Base-by-base conservation (phyloP, 2,113 vertebrate genomes). In the Oreochromis tanganicae region DNA sequence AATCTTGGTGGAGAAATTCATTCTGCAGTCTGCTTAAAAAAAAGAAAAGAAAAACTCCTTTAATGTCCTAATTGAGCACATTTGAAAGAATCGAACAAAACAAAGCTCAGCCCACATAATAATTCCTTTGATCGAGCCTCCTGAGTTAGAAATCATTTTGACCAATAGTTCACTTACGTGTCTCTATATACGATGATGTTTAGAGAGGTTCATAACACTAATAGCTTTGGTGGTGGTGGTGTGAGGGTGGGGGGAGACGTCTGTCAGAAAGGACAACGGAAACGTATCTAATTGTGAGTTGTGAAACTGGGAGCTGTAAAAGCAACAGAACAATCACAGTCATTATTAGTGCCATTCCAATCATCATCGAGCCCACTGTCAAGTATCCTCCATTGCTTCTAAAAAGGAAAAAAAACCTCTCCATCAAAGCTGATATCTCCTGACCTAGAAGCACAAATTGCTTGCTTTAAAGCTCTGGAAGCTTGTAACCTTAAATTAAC, bases 401-500 rank as follows among this genome's bases (percentile, higher is more conserved):
- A 19, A 56, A 4, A 32, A 71, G 73, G 82, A 66, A 88, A 61
- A 71, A 87, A 19, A 50, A 4, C 11, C 11, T 66, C 82, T 55
- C 81, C 87, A 90, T 92, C 90, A 85, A 75, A 59, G 52, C n/a
- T 80, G 81, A 82, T 88, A 80, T 82, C 83, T 86, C 3, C 75
- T 87, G 87, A 86, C 86, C 88, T 85, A 48, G 4, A n/a, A 75
- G 85, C 89, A 52, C 68, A 87, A 88, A 90, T 63, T 66, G 66
- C 83, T 83, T 79, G 68, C 61, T 90, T 79, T 91, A 90, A 88
- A 81, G 52, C 87, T 78, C 63, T 57, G 82, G 43, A 66, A 80
- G 34, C 84, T 85, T 52, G 13, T 56, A 4, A 61, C 81, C 52
- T 83, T 87, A 87, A 88, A 94, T 93, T 81, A 93, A 91, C 85